A percentile compares a stretch with the other conserved stretches of the same genome.
These are phyloP conservation scores for Amblyteles armatorius DNA, from an alignment of 2,888 invertebrate species.

Conservation along the genomic window DNA sequence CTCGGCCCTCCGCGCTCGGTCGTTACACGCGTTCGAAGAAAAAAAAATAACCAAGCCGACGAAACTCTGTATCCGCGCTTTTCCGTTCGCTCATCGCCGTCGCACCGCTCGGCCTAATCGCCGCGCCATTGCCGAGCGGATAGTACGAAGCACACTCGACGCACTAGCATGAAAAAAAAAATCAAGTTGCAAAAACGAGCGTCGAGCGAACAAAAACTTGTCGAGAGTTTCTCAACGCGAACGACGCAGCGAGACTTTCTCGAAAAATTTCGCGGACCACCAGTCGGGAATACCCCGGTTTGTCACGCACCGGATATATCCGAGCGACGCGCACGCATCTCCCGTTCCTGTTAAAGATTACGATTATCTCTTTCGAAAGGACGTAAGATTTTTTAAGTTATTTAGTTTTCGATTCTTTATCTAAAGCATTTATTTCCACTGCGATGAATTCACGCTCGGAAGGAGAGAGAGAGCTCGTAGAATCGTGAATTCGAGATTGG, in stretches of 20 bases:
- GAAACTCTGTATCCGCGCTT: conserved; percentile 5
- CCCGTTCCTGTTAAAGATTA: not conserved
- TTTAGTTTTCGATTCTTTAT: not conserved
- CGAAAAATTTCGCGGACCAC: conserved; percentile 35
- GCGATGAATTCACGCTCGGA: not conserved
- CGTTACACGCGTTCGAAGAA: conserved; percentile 6
- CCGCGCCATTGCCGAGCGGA: not conserved
- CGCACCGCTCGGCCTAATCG: not conserved
- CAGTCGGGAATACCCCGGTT: conserved; percentile 52
- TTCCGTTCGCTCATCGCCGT: not conserved
- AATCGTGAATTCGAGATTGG: conserved; percentile 47
- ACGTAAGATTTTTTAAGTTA: not conserved
- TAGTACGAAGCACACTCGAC: not conserved
- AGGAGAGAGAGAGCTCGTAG: not conserved
- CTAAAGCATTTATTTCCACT: not conserved
- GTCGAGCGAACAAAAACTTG: not conserved
- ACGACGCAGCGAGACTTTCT: not conserved
- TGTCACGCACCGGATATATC: conserved; percentile 49
- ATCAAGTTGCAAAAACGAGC: not conserved
- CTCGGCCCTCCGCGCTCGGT: conserved; percentile 67
- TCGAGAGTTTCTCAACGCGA: not conserved
- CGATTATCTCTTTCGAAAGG: conserved; percentile 2
- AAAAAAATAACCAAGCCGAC: conserved; percentile 7
- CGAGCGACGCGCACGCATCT: not conserved
- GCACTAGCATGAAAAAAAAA: not conserved